Conservation (phyloP, 2,888 invertebrate genomes). For the Acleris emargana region DNA sequence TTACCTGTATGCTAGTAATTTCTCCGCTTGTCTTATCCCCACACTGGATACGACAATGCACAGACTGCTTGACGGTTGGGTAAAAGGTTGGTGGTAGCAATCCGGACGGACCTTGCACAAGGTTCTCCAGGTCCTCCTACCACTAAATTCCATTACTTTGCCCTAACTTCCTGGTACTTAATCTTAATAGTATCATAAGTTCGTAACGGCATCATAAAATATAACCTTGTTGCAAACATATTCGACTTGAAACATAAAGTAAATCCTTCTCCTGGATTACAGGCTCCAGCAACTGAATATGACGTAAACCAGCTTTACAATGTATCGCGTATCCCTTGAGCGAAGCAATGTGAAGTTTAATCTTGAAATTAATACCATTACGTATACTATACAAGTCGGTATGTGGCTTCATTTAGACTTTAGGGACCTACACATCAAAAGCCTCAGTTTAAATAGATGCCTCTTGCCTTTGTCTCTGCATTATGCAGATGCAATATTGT, state of each 20-base stretch:
- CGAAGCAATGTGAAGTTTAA: constrained; percentile 22
- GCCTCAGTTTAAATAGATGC: not conserved
- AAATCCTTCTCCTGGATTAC: constrained; percentile 14
- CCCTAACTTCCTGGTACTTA: not conserved
- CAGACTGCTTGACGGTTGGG: no score
- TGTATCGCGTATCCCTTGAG: constrained; percentile 26
- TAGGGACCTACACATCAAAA: not conserved
- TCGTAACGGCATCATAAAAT: not conserved
- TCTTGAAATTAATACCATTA: constrained; percentile 26
- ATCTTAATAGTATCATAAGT: not conserved
- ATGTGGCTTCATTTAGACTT: not conserved
- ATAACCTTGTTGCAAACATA: constrained; percentile 17
- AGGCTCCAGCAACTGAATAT: constrained; percentile 26
- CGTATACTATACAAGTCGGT: not conserved
- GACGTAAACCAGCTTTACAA: constrained; percentile 21
- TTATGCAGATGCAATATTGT: no score
- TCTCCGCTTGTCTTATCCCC: no score
- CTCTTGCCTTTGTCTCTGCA: no score
- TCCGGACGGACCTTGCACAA: no score
- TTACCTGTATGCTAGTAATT: no score
- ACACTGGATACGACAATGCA: no score
- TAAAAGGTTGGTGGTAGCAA: no score
- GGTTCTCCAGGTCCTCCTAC: no score
- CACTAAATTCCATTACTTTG: no score
- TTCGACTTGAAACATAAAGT: constrained; percentile 19